Percentiles rank a stretch among this genome's conserved stretches.
These are phyloP conservation scores for Globia sparganii DNA, from an alignment of 2,888 invertebrate species.

Conservation along the genomic window DNA sequence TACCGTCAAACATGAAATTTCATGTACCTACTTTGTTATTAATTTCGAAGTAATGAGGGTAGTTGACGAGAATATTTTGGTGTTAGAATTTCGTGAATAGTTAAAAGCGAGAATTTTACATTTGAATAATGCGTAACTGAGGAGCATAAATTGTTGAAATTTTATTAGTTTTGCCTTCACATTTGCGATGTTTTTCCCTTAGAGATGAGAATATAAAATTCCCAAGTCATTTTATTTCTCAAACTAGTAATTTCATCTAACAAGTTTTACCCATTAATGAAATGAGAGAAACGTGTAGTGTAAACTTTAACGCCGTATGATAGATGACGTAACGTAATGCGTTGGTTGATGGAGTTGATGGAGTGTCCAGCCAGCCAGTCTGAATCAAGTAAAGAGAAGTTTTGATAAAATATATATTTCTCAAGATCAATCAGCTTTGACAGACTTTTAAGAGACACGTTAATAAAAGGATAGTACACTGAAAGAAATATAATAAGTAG, in stretches of 20 bases:
- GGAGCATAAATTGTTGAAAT: neutral
- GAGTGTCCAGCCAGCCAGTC: neutral
- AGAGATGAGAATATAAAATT: neutral
- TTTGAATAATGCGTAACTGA: neutral
- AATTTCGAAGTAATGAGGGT: constrained; percentile 35
- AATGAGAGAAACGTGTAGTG: constrained; percentile 30
- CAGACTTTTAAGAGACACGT: neutral
- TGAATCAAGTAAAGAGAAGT: neutral
- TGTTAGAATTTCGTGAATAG: constrained; percentile 17
- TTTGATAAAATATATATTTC: neutral
- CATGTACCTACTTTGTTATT: constrained; percentile 20
- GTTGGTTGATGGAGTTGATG: neutral
- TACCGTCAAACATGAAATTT: constrained; percentile 31
- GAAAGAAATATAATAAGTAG: no score
- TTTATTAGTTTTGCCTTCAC: neutral
- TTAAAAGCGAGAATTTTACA: constrained; percentile 25
- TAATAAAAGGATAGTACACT: neutral
- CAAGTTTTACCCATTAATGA: constrained; percentile 9
- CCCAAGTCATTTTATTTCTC: neutral
- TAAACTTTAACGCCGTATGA: constrained; percentile 34
- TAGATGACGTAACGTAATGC: constrained; percentile 16
- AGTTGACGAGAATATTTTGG: constrained; percentile 11
- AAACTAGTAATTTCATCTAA: neutral
- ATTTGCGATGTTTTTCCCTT: neutral
- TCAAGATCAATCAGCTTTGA: neutral